These are phyloP conservation scores for Eulemur rubriventer DNA, from an alignment of 2,797 vertebrate species.

Conservation along the genomic window DNA sequence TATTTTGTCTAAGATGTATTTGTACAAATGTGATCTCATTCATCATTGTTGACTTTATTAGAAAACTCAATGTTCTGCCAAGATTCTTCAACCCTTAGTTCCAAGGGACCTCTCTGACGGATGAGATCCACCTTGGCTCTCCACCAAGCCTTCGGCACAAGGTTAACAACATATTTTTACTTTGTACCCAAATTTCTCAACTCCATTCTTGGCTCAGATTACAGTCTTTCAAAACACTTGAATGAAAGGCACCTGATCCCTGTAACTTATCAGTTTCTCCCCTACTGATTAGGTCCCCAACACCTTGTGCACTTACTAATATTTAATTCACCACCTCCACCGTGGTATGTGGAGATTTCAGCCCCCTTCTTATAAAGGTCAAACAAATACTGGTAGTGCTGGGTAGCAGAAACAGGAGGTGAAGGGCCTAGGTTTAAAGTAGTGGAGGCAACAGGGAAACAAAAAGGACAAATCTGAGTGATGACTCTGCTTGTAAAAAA, in stretches of 20 bases:
- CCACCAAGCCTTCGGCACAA: background rate
- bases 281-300: background rate
- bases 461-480: background rate
- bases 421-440: background rate
- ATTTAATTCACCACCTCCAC: background rate
- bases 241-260: background rate
- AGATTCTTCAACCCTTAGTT: background rate
- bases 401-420: background rate
- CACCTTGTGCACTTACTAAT: background rate
- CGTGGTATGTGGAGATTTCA: background rate
- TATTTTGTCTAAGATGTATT: background rate
- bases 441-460: background rate
- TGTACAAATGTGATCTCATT: background rate
- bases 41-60: background rate
- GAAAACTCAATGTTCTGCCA: conserved; percentile 46
- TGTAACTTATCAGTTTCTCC: background rate
- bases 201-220: background rate
- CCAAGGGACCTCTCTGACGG: background rate
- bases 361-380: background rate
- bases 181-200: background rate
- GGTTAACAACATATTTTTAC: background rate
- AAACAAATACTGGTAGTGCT: background rate
- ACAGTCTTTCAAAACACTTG: background rate
- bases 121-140: background rate
- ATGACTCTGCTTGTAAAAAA: background rate